phyloP scores from a whole-genome alignment of 2,113 vertebrate genomes.

The Halichoerus grypus region DNA sequence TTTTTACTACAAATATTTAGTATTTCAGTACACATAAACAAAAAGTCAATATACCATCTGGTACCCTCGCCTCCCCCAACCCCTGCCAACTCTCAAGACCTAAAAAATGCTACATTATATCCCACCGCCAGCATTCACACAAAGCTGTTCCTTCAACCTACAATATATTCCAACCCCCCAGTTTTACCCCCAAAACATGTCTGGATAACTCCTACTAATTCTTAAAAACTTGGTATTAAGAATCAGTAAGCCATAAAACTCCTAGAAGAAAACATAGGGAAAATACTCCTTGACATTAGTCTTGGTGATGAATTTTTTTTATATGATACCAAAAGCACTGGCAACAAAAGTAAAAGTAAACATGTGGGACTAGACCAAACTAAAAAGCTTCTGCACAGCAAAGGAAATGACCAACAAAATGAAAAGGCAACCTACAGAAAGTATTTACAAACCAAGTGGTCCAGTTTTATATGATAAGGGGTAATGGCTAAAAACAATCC shows the following conservation, averaged over 20 bases:
- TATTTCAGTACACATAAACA: neutral
- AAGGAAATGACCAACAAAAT: neutral
- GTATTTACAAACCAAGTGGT: neutral
- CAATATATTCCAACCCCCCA: neutral
- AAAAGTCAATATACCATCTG: neutral
- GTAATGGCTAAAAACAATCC: neutral
- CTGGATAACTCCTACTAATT: neutral
- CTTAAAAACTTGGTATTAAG: constrained; percentile 35
- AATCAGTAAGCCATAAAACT: neutral
- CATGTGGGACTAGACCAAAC: neutral
- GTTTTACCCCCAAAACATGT: neutral
- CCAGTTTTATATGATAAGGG: neutral
- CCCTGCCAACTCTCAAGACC: neutral
- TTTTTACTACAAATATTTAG: neutral
- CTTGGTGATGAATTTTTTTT: neutral
- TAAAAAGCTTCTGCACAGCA: neutral
- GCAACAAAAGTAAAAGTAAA: neutral
- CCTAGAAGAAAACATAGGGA: constrained; percentile 13
- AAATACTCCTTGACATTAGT: neutral
- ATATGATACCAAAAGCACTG: neutral
- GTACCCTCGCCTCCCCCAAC: neutral
- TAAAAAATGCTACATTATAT: neutral
- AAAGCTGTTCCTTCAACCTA: constrained; percentile 31
- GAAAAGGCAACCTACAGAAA: neutral
- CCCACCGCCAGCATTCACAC: neutral